A percentile compares a stretch with the other conserved stretches of the same genome.
Conservation (phyloP, 2,888 invertebrate genomes). For the Sinohyriopsis cumingii region DNA sequence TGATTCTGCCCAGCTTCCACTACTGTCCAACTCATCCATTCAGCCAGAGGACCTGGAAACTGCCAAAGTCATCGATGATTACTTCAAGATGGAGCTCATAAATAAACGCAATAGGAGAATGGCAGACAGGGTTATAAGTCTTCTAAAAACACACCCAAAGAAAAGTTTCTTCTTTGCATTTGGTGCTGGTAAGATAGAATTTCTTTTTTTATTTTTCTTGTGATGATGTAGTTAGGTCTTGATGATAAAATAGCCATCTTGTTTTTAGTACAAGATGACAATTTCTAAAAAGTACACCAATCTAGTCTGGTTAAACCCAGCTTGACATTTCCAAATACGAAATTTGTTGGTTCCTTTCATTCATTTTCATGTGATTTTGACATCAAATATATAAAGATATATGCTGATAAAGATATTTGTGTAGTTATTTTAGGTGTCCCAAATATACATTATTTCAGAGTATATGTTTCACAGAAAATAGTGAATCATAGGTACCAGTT, state of each 20-base stretch:
- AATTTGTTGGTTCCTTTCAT: too few relatives aligned
- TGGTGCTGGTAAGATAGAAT: constrained; percentile 73
- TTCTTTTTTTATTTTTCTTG: neutral
- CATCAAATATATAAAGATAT: too few relatives aligned
- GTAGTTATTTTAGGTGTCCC: too few relatives aligned
- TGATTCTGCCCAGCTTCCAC: constrained; percentile 68
- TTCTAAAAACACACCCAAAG: constrained; percentile 72
- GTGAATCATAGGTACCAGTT: too few relatives aligned
- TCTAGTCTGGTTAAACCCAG: too few relatives aligned
- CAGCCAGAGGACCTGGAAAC: constrained; percentile 60
- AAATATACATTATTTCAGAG: too few relatives aligned
- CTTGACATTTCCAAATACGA: too few relatives aligned
- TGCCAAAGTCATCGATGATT: constrained; percentile 72
- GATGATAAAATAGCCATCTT: neutral
- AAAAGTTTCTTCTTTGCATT: constrained; percentile 75
- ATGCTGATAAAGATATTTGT: too few relatives aligned
- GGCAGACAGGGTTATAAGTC: constrained; percentile 72
- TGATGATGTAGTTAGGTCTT: neutral
- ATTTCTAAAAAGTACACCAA: too few relatives aligned
- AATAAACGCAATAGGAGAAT: constrained; percentile 74
- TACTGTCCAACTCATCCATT: constrained; percentile 66
- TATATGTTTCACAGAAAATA: too few relatives aligned
- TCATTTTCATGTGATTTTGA: too few relatives aligned
- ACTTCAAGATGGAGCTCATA: constrained; percentile 75
- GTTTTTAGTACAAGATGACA: too few relatives aligned